These are phyloP conservation scores for Macrotis lagotis DNA, from an alignment of 2,113 vertebrate genomes.

Conservation along the genomic window DNA sequence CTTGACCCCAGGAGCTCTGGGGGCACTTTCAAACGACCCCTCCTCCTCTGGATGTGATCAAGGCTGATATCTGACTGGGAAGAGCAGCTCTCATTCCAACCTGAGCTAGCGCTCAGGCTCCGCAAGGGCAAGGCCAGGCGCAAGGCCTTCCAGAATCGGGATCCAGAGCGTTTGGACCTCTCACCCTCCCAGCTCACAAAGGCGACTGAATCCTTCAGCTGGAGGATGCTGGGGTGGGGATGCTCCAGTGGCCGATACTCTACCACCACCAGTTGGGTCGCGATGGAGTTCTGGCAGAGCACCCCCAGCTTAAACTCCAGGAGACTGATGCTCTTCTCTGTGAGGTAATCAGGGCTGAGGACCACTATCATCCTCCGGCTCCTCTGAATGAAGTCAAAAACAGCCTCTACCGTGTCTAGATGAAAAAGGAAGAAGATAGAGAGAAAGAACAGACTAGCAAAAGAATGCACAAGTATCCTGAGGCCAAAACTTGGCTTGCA, in stretches of 20 bases:
- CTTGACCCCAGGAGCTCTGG: slow-evolving; percentile 25
- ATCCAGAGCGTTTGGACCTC: slow-evolving; percentile 84
- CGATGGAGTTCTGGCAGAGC: slow-evolving; percentile 88
- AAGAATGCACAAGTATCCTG: not conserved
- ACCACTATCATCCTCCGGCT: slow-evolving; percentile 93
- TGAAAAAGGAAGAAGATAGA: slow-evolving; percentile 58
- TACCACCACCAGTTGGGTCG: slow-evolving; percentile 87
- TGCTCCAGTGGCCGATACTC: slow-evolving; percentile 86
- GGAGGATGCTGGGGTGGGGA: slow-evolving; percentile 84
- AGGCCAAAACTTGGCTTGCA: slow-evolving; percentile 10
- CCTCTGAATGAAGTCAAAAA: slow-evolving; percentile 91
- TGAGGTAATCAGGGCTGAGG: slow-evolving; percentile 89
- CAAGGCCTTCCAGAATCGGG: slow-evolving; percentile 92
- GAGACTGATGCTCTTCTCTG: slow-evolving; percentile 92
- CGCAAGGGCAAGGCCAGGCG: slow-evolving; percentile 89
- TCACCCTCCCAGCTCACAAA: slow-evolving; percentile 90
- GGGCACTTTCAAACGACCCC: slow-evolving; percentile 79
- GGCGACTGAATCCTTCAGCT: slow-evolving; percentile 87
- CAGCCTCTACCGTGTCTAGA: slow-evolving; percentile 89
- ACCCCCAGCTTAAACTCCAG: slow-evolving; percentile 93
- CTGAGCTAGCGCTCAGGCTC: slow-evolving; percentile 85
- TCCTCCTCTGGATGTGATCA: slow-evolving; percentile 81
- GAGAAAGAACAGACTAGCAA: not conserved
- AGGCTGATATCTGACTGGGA: slow-evolving; percentile 92
- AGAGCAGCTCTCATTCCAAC: slow-evolving; percentile 94